These are phyloP conservation scores for Drosophila fuyamai DNA, from an alignment of 1,140 invertebrate species.

Conservation along the genomic window DNA sequence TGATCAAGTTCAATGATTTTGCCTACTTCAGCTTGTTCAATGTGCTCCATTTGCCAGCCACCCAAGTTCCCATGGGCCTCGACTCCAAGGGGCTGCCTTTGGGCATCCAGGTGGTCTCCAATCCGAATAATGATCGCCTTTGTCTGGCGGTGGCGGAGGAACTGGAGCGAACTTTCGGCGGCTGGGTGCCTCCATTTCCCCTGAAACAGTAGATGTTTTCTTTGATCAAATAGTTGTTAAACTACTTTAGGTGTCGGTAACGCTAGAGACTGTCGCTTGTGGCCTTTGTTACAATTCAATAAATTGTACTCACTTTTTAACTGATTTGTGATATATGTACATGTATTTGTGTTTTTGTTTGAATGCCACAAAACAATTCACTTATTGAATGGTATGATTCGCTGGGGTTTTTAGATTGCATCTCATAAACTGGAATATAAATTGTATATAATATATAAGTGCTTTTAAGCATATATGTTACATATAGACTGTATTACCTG, in stretches of 20 bases:
- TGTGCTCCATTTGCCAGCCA: conserved; percentile 92
- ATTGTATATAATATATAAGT: too few relatives aligned
- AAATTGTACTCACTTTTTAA: conserved; percentile 7
- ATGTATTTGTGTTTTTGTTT: neutral
- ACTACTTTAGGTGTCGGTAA: conserved; percentile 47
- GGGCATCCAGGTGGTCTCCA: conserved; percentile 93
- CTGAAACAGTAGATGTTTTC: conserved; percentile 35
- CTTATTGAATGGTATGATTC: too few relatives aligned
- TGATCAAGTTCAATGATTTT: conserved; percentile 94
- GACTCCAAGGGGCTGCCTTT: conserved; percentile 90
- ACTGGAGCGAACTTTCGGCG: conserved; percentile 92
- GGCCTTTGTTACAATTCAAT: conserved; percentile 35
- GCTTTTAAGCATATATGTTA: too few relatives aligned
- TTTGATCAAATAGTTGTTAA: conserved; percentile 1
- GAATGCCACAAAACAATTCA: too few relatives aligned
- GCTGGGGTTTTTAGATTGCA: too few relatives aligned
- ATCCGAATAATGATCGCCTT: conserved; percentile 91
- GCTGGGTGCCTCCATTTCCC: conserved; percentile 89
- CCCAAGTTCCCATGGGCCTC: conserved; percentile 92
- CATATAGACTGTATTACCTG: too few relatives aligned
- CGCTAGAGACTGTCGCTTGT: conserved; percentile 44
- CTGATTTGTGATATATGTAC: neutral
- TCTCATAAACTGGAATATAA: too few relatives aligned
- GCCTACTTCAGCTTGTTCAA: conserved; percentile 96
- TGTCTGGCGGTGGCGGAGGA: conserved; percentile 93